These are phyloP conservation scores for Linurgus olivaceus DNA, from an alignment of 2,797 vertebrate species.

Conservation along the genomic window DNA sequence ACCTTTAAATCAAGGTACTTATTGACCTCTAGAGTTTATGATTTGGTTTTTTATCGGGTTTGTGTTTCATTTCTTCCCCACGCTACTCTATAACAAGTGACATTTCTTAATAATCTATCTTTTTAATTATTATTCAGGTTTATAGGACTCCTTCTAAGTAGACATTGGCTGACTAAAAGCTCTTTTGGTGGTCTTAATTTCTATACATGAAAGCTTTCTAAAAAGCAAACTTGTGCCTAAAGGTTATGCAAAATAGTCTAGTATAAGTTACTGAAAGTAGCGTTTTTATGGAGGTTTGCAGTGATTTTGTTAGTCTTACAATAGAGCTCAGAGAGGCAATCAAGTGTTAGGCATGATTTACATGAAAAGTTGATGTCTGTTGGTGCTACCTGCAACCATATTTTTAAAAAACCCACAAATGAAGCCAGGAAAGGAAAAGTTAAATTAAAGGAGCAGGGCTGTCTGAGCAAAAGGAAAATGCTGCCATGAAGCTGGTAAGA, in stretches of 20 bases:
- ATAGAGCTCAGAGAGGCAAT: background rate
- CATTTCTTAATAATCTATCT: background rate
- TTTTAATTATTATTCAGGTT: background rate
- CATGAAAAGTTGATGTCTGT: background rate
- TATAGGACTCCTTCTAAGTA: background rate
- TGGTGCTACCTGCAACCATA: background rate
- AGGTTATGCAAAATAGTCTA: background rate
- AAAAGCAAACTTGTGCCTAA: background rate
- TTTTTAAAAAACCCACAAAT: background rate
- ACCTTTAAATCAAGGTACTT: background rate
- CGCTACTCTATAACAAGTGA: background rate
- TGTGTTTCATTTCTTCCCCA: rapidly evolving
- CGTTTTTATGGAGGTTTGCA: background rate
- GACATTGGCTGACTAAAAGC: background rate
- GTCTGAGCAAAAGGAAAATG: background rate
- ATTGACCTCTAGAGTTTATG: background rate
- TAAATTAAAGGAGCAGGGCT: background rate
- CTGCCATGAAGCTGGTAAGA: background rate
- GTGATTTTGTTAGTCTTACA: background rate
- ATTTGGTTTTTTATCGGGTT: background rate
- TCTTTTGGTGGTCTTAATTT: background rate
- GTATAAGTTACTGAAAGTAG: background rate
- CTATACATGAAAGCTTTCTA: background rate
- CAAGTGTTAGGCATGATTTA: background rate
- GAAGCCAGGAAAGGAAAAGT: background rate